Percentiles rank a stretch among this genome's conserved stretches.
Conservation (phyloP, 2,113 vertebrate species). For the Sisor rabdophorus region DNA sequence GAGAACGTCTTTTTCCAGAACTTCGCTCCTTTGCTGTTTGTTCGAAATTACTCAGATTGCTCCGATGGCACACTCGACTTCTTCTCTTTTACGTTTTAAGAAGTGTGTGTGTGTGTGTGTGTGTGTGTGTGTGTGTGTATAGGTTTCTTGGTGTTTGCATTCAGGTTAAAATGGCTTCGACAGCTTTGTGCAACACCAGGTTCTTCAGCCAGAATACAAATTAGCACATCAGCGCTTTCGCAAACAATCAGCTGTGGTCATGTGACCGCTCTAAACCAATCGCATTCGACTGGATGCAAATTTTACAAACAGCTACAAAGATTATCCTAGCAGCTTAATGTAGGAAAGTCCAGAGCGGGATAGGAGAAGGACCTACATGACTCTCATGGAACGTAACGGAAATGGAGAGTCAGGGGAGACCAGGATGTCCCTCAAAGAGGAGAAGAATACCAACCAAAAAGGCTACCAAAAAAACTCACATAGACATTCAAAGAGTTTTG, state of each 20-base stretch:
- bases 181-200: slow-evolving; percentile 29
- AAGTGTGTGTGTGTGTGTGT: slow-evolving; percentile 9
- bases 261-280: no score
- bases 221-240: not conserved
- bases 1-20: slow-evolving; percentile 32
- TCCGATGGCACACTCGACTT: not conserved
- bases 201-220: slow-evolving; percentile 39
- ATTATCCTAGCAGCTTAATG: not conserved
- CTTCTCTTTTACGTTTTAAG: not conserved
- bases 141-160: not conserved
- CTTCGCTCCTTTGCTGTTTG: not conserved
- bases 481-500: not conserved
- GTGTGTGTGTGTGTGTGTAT: slow-evolving; percentile 17
- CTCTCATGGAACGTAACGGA: no score
- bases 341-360: not conserved
- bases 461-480: no score
- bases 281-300: no score
- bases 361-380: fast-evolving
- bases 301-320: no score
- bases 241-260: no score
- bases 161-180: slow-evolving; percentile 6
- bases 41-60: slow-evolving; percentile 17
- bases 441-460: not conserved
- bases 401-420: no score
- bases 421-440: not conserved